These are phyloP conservation scores for Pachyseris speciosa DNA, from an alignment of 64 coral and sea anemone genomes.

Conservation along the genomic window DNA sequence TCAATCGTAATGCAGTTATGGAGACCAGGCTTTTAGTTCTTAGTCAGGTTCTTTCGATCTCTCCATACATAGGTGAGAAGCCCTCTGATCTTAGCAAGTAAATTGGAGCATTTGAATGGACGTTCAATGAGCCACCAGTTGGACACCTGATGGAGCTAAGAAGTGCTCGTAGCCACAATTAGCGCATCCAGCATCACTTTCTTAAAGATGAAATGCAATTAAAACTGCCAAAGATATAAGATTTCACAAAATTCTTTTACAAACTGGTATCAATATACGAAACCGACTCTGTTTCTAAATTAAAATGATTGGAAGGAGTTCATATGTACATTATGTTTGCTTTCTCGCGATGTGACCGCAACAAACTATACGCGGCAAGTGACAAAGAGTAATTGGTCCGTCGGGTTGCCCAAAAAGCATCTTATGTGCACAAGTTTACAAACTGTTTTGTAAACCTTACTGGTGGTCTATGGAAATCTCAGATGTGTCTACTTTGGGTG, in stretches of 20 bases:
- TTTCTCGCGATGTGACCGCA: too few species aligned
- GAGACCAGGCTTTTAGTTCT: neutral
- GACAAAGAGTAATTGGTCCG: neutral
- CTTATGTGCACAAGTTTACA: neutral
- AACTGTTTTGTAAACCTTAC: neutral
- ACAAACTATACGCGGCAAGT: too few species aligned
- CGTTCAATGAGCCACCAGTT: neutral
- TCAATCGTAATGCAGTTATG: neutral
- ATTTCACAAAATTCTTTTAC: too few species aligned
- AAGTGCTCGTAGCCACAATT: neutral
- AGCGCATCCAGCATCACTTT: too few species aligned
- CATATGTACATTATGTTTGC: too few species aligned
- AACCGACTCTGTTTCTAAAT: too few species aligned
- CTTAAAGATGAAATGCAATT: neutral
- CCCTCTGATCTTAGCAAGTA: neutral
- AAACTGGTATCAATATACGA: too few species aligned
- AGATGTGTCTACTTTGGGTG: neutral
- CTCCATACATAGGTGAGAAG: neutral
- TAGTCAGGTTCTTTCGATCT: neutral
- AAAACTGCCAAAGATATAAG: too few species aligned
- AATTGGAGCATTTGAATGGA: neutral
- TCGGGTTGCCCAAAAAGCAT: neutral
- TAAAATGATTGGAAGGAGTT: too few species aligned
- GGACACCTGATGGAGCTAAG: neutral
- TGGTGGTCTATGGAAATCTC: conserved; percentile 4